Percentiles rank a stretch among this genome's conserved stretches.
Conservation (phyloP, 2,113 vertebrate genomes). For the Rhinolophus sinicus region DNA sequence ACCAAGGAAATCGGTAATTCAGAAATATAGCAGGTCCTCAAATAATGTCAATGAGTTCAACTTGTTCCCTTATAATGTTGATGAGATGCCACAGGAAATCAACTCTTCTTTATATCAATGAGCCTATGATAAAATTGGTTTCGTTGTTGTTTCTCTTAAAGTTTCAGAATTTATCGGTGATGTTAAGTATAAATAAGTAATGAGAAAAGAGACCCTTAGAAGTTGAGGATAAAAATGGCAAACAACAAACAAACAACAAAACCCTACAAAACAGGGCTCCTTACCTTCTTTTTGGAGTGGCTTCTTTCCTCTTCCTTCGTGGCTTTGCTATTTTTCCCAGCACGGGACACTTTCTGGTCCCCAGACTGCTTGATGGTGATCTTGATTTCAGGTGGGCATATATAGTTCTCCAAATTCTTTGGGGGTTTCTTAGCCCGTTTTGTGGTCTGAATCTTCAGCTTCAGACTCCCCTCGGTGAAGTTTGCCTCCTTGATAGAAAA, state of each 20-base stretch:
- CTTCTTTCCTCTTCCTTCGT: constrained; percentile 93
- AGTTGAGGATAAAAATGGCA: neutral
- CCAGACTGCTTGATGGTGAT: constrained; percentile 97
- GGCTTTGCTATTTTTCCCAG: constrained; percentile 89
- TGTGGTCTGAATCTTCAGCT: constrained; percentile 99
- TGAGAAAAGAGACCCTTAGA: neutral
- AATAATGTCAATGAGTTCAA: neutral
- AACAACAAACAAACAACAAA: fast-evolving
- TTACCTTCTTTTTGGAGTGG: constrained; percentile 96
- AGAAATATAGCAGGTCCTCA: neutral
- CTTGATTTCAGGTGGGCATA: constrained; percentile 98
- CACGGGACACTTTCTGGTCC: constrained; percentile 90
- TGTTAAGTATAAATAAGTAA: neutral
- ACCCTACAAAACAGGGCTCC: neutral
- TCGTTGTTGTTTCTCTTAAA: neutral
- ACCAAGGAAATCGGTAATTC: neutral
- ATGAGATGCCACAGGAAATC: neutral
- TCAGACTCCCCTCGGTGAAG: constrained; percentile 98
- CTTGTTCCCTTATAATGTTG: neutral
- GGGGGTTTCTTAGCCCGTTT: constrained; percentile 99
- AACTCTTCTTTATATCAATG: neutral
- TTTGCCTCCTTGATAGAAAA: constrained; percentile 99
- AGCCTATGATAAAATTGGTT: neutral
- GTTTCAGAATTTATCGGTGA: neutral
- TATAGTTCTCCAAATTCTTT: constrained; percentile 99